Conservation (phyloP, 2,888 invertebrate genomes). For the Notodonta dromedarius region DNA sequence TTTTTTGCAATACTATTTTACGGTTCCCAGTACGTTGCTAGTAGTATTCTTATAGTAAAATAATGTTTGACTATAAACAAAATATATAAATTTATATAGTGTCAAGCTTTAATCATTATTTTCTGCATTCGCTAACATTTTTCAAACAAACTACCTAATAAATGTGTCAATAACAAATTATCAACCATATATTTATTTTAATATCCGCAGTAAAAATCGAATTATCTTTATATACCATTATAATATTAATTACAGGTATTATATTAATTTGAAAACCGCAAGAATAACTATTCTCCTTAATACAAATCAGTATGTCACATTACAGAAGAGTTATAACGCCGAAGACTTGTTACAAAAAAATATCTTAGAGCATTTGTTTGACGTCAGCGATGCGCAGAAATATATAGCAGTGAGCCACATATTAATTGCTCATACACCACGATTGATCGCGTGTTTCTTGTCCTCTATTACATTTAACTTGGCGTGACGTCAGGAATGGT, state of each 20-base stretch:
- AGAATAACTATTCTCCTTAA: conserved; percentile 41
- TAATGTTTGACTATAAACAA: too few species aligned
- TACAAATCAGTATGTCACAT: conserved; percentile 62
- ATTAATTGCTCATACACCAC: conserved; percentile 65
- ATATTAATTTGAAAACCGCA: conserved; percentile 32
- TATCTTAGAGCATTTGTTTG: conserved; percentile 51
- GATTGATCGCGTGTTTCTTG: conserved; percentile 65
- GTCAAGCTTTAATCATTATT: too few species aligned
- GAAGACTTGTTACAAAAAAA: conserved; percentile 47
- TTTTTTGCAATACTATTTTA: neutral
- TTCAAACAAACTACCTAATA: too few species aligned
- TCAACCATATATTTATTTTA: neutral
- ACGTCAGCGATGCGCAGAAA: conserved; percentile 68
- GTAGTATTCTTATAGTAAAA: too few species aligned
- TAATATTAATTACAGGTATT: too few species aligned
- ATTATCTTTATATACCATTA: neutral
- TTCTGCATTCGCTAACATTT: too few species aligned
- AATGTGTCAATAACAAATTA: too few species aligned
- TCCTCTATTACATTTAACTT: conserved; percentile 46
- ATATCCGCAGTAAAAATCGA: neutral
- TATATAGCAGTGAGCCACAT: conserved; percentile 55
- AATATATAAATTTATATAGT: too few species aligned
- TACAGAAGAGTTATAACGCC: conserved; percentile 60
- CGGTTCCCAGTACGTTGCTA: too few species aligned
- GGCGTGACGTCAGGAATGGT: conserved; percentile 37